These are phyloP conservation scores for Ichneumoninae sp. DNA, from an alignment of 2,888 invertebrate genomes.

Conservation along the genomic window DNA sequence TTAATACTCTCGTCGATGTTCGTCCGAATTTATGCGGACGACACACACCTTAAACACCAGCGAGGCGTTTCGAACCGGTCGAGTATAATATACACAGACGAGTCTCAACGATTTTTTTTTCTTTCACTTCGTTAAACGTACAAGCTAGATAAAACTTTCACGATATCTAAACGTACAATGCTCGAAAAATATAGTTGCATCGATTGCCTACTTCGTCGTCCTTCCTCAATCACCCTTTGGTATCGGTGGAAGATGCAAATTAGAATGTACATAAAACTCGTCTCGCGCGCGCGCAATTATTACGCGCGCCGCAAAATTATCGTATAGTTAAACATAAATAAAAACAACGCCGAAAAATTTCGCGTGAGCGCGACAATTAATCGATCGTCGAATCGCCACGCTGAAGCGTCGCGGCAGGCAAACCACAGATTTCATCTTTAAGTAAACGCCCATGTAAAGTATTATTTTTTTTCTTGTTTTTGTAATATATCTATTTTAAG, in stretches of 20 bases:
- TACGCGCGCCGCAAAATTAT: neutral
- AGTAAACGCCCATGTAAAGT: conserved; percentile 60
- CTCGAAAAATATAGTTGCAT: conserved; percentile 57
- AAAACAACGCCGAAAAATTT: conserved; percentile 1
- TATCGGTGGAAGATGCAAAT: conserved; percentile 64
- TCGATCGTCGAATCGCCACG: neutral
- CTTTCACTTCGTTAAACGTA: conserved; percentile 13
- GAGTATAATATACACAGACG: conserved; percentile 39
- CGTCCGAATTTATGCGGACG: neutral
- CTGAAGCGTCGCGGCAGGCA: conserved; percentile 13
- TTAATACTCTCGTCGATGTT: conserved; percentile 26
- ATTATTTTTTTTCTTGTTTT: conserved; percentile 41
- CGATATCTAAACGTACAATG: conserved; percentile 46
- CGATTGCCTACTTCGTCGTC: conserved; percentile 41
- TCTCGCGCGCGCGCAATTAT: neutral
- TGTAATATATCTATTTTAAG: conserved; percentile 64
- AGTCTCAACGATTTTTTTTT: neutral
- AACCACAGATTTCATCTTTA: conserved; percentile 47
- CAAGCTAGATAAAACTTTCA: conserved; percentile 49
- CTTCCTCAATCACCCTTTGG: conserved; percentile 57
- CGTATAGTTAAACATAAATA: conserved; percentile 15
- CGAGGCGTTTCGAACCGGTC: conserved; percentile 1
- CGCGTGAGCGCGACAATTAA: neutral
- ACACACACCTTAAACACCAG: neutral
- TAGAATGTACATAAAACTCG: conserved; percentile 34